phyloP scores from a whole-genome alignment of 2,113 vertebrate genomes.

The Cathartes aura region DNA sequence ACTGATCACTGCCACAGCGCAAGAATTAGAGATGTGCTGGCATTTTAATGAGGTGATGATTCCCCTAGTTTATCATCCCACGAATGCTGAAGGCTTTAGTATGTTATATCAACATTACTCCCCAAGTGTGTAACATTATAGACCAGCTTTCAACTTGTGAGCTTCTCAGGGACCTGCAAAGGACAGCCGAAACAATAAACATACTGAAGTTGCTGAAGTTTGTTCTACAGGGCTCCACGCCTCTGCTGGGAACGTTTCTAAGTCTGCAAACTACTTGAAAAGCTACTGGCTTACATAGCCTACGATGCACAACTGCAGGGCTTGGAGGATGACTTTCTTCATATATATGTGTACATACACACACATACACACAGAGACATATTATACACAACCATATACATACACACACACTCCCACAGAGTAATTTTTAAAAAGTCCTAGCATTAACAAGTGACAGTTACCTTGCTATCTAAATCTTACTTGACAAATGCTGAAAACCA shows the following conservation, averaged over 20 bases:
- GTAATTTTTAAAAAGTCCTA: neutral
- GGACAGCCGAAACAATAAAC: neutral
- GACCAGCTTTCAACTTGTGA: neutral
- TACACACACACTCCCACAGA: neutral
- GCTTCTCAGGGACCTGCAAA: neutral
- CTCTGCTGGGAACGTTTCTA: neutral
- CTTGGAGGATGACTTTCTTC: neutral
- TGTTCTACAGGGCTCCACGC: neutral
- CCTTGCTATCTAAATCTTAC: neutral
- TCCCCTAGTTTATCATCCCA: neutral
- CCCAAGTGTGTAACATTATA: neutral
- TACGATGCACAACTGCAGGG: neutral
- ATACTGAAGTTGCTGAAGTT: neutral
- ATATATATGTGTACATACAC: accelerated
- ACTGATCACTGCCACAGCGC: neutral
- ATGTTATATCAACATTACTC: neutral
- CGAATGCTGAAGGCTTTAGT: neutral
- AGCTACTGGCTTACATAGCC: neutral
- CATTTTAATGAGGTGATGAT: neutral
- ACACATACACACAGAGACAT: too few relatives aligned
- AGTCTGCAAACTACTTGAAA: neutral
- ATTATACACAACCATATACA: neutral
- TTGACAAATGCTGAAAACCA: neutral
- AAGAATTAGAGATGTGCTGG: neutral
- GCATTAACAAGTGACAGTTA: neutral